Evolutionary conservation across 2,797 vertebrate genomes (phyloP).

Genomic region (Manis javanica): DNA sequence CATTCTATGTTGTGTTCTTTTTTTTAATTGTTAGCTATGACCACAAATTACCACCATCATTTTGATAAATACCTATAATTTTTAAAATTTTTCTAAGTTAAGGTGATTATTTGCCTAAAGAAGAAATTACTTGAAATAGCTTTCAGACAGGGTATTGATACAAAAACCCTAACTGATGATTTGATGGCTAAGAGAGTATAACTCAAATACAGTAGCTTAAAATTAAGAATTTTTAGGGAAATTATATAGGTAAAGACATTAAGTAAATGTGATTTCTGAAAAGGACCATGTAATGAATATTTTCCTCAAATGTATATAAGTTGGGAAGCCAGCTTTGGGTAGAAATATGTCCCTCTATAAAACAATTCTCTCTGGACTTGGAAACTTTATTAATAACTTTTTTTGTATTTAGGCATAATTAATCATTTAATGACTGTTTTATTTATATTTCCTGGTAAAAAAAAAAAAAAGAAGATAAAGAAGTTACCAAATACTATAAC

Average conservation of each 20-base stretch:
- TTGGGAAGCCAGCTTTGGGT: background rate
- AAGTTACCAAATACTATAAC: background rate
- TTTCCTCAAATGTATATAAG: background rate
- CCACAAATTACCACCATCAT: background rate
- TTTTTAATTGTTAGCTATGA: background rate
- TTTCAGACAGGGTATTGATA: background rate
- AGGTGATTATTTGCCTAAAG: background rate
- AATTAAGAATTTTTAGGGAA: background rate
- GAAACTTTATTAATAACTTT: background rate
- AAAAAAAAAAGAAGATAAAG: background rate
- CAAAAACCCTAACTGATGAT: background rate
- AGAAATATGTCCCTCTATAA: background rate
- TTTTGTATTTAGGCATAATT: background rate
- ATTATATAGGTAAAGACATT: background rate
- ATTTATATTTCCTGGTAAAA: background rate
- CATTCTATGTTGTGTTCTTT: background rate
- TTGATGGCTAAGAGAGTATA: background rate
- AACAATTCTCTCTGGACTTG: background rate
- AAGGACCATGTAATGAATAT: background rate
- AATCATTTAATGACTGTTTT: background rate
- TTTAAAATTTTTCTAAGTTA: background rate
- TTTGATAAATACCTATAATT: slow-evolving; percentile 46
- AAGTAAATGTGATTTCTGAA: background rate
- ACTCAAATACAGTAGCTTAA: background rate
- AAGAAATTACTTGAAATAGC: background rate